Evolutionary conservation across 1,140 invertebrate genomes (phyloP).

Genomic region (Microplitis mediator): DNA sequence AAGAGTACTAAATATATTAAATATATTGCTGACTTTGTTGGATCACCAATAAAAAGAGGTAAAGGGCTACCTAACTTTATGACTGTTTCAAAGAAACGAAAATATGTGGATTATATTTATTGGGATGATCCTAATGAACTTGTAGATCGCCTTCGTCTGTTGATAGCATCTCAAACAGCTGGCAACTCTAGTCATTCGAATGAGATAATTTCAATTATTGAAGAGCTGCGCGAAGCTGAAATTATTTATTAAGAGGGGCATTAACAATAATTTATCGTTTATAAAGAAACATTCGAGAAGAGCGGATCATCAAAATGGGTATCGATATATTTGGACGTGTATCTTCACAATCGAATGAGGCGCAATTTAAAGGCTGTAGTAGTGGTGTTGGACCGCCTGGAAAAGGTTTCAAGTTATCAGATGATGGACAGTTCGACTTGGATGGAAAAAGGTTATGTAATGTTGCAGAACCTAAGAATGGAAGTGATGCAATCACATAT

Average conservation of each 20-base stretch:
- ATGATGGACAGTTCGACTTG: neutral
- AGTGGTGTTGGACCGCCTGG: too few species aligned
- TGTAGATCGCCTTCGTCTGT: neutral
- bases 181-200: neutral
- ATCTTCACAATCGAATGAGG: too few species aligned
- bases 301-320: too few species aligned
- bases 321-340: too few species aligned
- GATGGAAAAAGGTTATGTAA: neutral
- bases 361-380: too few species aligned
- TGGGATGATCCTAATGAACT: slow-evolving; percentile 16
- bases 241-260: neutral
- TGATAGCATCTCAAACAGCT: neutral
- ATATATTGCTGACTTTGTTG: neutral
- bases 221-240: slow-evolving; percentile 10
- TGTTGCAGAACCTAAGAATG: neutral
- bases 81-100: neutral
- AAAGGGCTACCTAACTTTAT: neutral
- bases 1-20: neutral
- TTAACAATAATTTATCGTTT: too few species aligned
- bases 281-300: too few species aligned
- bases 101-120: slow-evolving; percentile 8
- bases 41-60: neutral
- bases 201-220: slow-evolving; percentile 12
- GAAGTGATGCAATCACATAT: neutral
- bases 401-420: neutral